Evolutionary conservation across 2,113 vertebrate genomes (phyloP), one percentile per base, ranked within the genome.

Genomic region (Sciurus niger): DNA sequence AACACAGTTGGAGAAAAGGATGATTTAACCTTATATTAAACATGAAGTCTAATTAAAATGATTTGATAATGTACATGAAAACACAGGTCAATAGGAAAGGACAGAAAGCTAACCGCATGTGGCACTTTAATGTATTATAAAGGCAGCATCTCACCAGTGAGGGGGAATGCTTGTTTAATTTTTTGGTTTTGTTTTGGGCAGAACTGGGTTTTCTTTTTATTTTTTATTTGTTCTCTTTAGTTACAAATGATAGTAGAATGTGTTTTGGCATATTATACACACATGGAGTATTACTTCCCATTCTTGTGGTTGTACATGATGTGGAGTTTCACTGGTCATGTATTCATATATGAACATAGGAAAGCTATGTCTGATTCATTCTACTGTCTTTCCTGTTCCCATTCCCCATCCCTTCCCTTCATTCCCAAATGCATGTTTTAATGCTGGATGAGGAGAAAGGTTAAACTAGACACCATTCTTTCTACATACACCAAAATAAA

Each of bases 1-100:
- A 89, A n/a, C 77, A 46, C 37, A 58, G 63, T 48, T 68, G 32
- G 63, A 78, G 18, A 94, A 84, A 70, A 55, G 70, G 53, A 89
- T 25, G 72, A 68, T 84, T 78, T 90, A 84, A 60, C 70, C 37
- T 68, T 46, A 68, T n/a, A 70, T 84, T 67, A 70, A 90, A 88
- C 32, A 17, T 90, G 60, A 78, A 90, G 79, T 46, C 70, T 68
- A 65, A 67, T 34, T 51, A 84, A 90, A 25, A 18, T 12, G 16
- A 30, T 76, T 46, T 48, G 55, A 34, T 76, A 76, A 16, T 76
- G 86, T 34, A 2, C 30, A 17, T 63, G 55, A 76, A 63, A n/a
- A 40, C 72, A 76, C 72, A 89, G 20, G 60, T 72, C 55, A 60
- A 16, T 63, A 12, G 72, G 40, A 63, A 76, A 60, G 46, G 74